Base-by-base conservation (phyloP, 2,888 invertebrate species). In the Harpalus rubripes region DNA sequence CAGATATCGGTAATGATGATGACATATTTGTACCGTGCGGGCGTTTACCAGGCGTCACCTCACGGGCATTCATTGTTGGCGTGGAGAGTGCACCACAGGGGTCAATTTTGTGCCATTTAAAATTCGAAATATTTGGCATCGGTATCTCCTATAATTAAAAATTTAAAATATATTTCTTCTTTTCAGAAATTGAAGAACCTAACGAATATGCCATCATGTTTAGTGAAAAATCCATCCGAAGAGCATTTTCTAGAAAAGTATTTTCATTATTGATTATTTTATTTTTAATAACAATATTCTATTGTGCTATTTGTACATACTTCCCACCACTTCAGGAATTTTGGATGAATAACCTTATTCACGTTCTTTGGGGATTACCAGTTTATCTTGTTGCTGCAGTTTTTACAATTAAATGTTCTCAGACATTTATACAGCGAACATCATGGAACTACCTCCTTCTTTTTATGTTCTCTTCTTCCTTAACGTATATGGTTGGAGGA, bases 391-490 rank as follows among this genome's bases (percentile, higher is more conserved):
- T 78, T n/a, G 32, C 15, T 7, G 1, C 56, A n/a, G 32, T 32
- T 78, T 22, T 78, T 26, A 78, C 22, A 32, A 78, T 78, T 26
- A 58, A 15, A 58, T 58, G 18, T 12, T 56, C 8, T 5, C 32
- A 26, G 10, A n/a, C 22, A n/a, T 32, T 58, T 22, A 18, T 59
- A 18, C 3, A 58, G 12, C 56, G 58, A 12, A 32, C 52, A 22
- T 59, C 78, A 26, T 78, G 78, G 78, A 78, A 78, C 32, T 78
- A 78, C 6, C 59, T 78, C 10, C 59, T 78, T 78, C 58, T 78
- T 7, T 78, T 78, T 0, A 0, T 32, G 32, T 52, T 78, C 22
- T 78, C 78, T 7, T 58, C 78, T 12, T 78, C 78, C 12, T n/a
- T 56, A 12, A 58, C 78, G 1, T 78, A 26, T 22, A 78, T 59